A percentile compares a stretch with the other conserved stretches of the same genome.
Conservation (phyloP, 1,140 invertebrate species). For the Diuraphis noxia region DNA sequence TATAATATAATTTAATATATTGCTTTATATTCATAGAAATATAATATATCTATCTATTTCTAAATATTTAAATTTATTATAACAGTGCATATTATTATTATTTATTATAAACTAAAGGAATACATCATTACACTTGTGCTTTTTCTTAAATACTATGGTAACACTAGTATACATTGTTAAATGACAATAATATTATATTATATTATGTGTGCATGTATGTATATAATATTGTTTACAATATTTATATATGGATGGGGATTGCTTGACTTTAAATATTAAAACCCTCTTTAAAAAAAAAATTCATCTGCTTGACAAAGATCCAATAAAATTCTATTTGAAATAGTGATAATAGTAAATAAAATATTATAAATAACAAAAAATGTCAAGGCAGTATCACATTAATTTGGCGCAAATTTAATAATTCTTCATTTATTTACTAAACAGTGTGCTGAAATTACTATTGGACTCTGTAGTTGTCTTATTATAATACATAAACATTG, state of each 20-base stretch:
- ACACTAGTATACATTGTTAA: conserved; percentile 51
- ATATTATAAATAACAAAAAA: conserved; percentile 28
- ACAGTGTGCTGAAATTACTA: conserved; percentile 13
- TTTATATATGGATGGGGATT: not conserved
- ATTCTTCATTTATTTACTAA: conserved; percentile 25
- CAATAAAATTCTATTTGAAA: not conserved
- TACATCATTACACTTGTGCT: conserved; percentile 50
- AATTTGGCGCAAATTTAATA: conserved; percentile 41
- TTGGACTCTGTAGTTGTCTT: not conserved
- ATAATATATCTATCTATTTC: conserved; percentile 21
- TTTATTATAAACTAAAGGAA: conserved; percentile 43
- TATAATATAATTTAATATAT: not conserved
- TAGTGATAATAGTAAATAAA: conserved; percentile 30
- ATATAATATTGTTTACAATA: not conserved
- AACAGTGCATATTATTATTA: conserved; percentile 44
- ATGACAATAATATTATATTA: not conserved
- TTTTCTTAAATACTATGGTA: conserved; percentile 50
- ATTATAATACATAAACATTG: not conserved
- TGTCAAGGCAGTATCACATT: conserved; percentile 43
- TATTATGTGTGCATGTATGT: not conserved
- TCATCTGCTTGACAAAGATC: not conserved
- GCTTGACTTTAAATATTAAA: not conserved
- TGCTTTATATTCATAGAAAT: conserved; percentile 16
- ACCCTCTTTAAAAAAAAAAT: not conserved
- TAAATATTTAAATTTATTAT: conserved; percentile 25